phyloP scores from a whole-genome alignment of 2,888 invertebrate genomes.

The Dasypolia templi region DNA sequence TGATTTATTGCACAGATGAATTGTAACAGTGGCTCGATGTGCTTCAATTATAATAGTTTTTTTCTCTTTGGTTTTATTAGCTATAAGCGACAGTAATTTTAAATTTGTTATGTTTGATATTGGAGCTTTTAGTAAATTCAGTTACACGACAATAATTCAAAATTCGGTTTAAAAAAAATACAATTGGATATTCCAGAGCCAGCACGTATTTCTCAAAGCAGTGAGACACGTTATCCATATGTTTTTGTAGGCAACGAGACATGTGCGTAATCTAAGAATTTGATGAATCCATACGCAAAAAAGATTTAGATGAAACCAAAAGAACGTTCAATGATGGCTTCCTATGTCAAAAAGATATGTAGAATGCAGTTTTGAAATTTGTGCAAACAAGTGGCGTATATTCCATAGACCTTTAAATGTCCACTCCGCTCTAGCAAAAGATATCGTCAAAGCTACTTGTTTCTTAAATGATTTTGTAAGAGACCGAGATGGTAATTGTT shows the following conservation, averaged over 20 bases:
- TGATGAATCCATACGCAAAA: not conserved
- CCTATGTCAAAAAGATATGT: not conserved
- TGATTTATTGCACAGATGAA: not conserved
- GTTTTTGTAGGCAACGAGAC: not conserved
- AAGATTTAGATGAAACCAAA: not conserved
- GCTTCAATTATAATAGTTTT: not conserved
- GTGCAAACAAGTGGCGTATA: not conserved
- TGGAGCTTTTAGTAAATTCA: not conserved
- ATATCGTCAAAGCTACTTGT: not conserved
- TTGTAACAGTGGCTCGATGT: not conserved
- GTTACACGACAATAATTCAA: not conserved
- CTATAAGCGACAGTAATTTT: not conserved
- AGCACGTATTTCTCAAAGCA: not conserved
- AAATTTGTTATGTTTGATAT: not conserved
- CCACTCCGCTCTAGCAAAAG: not conserved
- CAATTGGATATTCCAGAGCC: not conserved
- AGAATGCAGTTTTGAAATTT: not conserved
- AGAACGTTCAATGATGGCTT: not conserved
- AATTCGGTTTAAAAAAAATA: not conserved
- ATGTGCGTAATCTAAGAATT: not conserved
- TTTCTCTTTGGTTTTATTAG: not conserved
- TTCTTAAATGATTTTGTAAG: constrained; percentile 1
- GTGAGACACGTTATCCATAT: not conserved
- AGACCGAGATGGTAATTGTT: not conserved
- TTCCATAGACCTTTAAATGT: not conserved